phyloP scores from a whole-genome alignment of 2,797 vertebrate genomes.

The Craterocephalus amniculus region DNA sequence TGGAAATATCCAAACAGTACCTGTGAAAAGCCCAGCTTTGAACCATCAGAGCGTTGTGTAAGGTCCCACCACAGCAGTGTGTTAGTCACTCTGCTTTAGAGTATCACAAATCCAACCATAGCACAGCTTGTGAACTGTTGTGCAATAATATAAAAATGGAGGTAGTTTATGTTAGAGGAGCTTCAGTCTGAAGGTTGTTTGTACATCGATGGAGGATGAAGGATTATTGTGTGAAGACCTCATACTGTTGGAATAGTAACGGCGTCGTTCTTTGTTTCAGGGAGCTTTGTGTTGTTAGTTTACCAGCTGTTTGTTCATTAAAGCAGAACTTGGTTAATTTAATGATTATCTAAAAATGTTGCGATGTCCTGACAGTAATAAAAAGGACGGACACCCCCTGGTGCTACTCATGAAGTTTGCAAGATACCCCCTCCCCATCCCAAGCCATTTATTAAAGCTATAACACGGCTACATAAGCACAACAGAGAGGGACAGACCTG shows the following conservation, averaged over 20 bases:
- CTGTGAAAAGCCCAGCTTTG: not conserved
- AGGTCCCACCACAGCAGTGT: not conserved
- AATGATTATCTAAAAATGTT: not conserved
- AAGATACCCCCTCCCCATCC: no score
- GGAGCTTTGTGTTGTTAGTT: not conserved
- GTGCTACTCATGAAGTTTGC: no score
- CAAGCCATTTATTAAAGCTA: not conserved
- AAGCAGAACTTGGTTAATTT: not conserved
- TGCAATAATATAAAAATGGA: not conserved
- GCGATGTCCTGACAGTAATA: not conserved
- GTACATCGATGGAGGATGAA: not conserved
- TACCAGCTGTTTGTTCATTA: not conserved
- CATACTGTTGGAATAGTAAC: not conserved
- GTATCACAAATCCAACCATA: slow-evolving; percentile 16
- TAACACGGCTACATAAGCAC: not conserved
- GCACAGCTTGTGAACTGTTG: slow-evolving; percentile 9
- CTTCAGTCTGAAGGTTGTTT: not conserved
- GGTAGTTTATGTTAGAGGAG: not conserved
- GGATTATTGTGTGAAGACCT: not conserved
- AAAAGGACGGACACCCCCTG: no score
- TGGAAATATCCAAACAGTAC: not conserved
- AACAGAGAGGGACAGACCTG: not conserved
- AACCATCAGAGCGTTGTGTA: not conserved
- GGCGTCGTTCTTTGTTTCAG: not conserved
- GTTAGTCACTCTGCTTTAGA: not conserved